Percentiles rank a stretch among this genome's conserved stretches.
phyloP scores from a whole-genome alignment of 2,113 vertebrate species.

The Epinephelus moara region DNA sequence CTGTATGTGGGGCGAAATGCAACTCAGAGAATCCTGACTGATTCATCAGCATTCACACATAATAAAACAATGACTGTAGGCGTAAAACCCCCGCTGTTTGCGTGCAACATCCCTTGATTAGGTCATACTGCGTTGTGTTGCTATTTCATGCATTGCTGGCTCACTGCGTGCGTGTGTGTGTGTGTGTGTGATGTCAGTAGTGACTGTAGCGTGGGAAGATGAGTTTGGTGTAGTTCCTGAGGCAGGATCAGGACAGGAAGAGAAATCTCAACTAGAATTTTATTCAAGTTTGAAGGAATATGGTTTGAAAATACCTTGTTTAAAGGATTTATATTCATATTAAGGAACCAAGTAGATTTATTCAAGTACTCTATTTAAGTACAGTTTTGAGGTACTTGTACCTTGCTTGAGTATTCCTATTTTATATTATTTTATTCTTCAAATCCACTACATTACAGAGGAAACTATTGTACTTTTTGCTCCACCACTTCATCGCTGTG shows the following conservation, averaged over 20 bases:
- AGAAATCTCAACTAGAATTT: not conserved
- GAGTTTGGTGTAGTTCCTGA: conserved; percentile 22
- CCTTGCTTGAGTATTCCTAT: not conserved
- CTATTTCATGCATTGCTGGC: conserved; percentile 15
- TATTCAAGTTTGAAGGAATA: not conserved
- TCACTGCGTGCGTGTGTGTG: conserved; percentile 14
- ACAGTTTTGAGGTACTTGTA: not conserved
- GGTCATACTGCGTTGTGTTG: conserved; percentile 24
- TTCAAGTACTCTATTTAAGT: not conserved
- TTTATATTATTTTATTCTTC: not conserved
- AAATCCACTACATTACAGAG: not conserved
- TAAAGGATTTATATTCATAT: not conserved
- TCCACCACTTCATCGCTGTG: not conserved
- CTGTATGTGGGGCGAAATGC: conserved; percentile 3
- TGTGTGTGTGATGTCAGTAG: conserved; percentile 34
- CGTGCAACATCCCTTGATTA: conserved; percentile 35
- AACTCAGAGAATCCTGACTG: conserved; percentile 4
- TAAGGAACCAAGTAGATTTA: not conserved
- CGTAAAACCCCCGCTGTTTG: conserved; percentile 13
- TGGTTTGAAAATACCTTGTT: not conserved
- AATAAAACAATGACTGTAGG: conserved; percentile 45
- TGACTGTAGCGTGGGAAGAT: conserved; percentile 20
- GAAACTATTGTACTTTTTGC: not conserved
- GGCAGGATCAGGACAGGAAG: not conserved
- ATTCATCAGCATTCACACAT: conserved; percentile 19